phyloP scores from a whole-genome alignment of 2,797 vertebrate genomes.

The Meda fulgida region DNA sequence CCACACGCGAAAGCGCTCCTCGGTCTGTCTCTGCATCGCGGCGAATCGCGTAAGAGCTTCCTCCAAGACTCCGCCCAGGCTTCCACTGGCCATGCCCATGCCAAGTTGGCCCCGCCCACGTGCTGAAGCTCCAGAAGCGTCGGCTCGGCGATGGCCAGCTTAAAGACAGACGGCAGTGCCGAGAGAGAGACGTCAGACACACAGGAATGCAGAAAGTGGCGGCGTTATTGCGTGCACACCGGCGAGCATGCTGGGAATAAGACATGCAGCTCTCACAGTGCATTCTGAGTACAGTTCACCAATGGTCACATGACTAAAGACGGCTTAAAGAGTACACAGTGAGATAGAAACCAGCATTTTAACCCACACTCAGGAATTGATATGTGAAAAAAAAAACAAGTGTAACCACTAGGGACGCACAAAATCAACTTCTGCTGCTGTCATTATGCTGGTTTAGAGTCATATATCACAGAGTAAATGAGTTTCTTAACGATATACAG shows the following conservation, averaged over 20 bases:
- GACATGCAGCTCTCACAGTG: conserved; percentile 80
- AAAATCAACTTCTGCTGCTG: background rate
- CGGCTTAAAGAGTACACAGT: background rate
- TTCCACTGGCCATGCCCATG: conserved; percentile 90
- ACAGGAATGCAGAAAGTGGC: conserved; percentile 74
- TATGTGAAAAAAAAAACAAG: background rate
- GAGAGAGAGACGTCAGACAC: conserved; percentile 79
- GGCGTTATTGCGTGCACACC: conserved; percentile 73
- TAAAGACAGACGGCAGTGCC: conserved; percentile 94
- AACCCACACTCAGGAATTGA: background rate
- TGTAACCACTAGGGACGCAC: background rate
- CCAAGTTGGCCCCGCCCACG: conserved; percentile 91
- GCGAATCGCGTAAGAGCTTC: conserved; percentile 94
- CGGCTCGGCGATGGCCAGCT: conserved; percentile 91
- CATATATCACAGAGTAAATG: background rate
- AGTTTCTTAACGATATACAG: background rate
- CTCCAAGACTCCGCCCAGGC: conserved; percentile 92
- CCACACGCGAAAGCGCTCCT: conserved; percentile 92
- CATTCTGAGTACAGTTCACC: conserved; percentile 75
- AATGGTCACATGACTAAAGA: conserved; percentile 64
- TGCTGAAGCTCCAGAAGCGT: conserved; percentile 86
- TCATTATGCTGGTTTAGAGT: background rate
- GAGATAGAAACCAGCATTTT: background rate
- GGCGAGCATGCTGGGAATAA: conserved; percentile 80
- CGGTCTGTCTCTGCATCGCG: conserved; percentile 93